A percentile compares a stretch with the other conserved stretches of the same genome.
phyloP scores from a whole-genome alignment of 2,888 invertebrate species.

The Timema podura region DNA sequence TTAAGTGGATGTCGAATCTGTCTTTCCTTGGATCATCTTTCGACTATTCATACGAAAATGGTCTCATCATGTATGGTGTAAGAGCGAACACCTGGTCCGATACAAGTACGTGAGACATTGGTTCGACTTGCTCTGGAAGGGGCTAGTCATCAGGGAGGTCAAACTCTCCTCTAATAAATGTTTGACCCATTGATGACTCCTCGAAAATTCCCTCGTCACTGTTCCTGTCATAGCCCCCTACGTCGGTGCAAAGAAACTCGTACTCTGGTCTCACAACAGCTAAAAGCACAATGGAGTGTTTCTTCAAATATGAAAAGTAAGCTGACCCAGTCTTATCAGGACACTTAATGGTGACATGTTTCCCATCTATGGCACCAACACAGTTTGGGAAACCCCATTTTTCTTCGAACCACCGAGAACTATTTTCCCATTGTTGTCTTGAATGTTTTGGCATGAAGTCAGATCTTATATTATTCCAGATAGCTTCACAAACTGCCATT shows the following conservation, averaged over 20 bases:
- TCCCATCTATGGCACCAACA: not conserved
- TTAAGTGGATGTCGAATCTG: not conserved
- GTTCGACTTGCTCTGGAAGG: not conserved
- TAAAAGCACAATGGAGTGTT: not conserved
- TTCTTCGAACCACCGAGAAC: not conserved
- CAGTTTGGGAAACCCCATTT: constrained; percentile 12
- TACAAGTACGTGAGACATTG: not conserved
- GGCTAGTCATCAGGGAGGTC: constrained; percentile 13
- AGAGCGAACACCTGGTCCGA: constrained; percentile 6
- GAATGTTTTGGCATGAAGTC: not conserved
- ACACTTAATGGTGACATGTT: constrained; percentile 13
- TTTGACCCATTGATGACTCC: constrained; percentile 3
- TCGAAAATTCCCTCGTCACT: constrained; percentile 16
- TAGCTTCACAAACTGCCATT: not conserved
- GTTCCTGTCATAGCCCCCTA: constrained; percentile 6
- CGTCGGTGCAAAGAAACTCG: constrained; percentile 8
- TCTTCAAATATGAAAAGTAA: constrained; percentile 9
- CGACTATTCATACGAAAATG: not conserved
- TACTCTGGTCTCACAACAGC: constrained; percentile 15
- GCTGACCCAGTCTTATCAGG: constrained; percentile 8
- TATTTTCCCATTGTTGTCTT: not conserved
- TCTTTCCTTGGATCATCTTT: constrained; percentile 12
- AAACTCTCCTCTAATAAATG: not conserved
- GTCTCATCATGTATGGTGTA: not conserved
- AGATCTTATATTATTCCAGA: not conserved